Base-by-base conservation (phyloP, 2,888 invertebrate species). In the Hartigia nigra region DNA sequence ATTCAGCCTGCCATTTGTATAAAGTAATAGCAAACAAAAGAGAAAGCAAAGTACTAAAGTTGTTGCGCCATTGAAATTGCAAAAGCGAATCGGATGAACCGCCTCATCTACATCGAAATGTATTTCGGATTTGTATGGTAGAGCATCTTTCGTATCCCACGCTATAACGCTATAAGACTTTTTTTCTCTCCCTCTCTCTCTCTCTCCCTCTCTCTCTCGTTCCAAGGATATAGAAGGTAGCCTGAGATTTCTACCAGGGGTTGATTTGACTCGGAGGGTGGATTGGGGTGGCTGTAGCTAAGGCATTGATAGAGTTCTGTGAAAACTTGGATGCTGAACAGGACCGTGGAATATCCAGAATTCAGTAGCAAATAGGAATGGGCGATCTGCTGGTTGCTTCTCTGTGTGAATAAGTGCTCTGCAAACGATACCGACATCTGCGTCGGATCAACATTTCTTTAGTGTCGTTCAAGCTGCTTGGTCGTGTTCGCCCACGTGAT, bases 81-180 rank as follows among this genome's bases (percentile, higher is more conserved):
- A 75, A 78, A 75, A 75, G 76, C 72, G 72, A 78, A 70, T 78
- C 75, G 55, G 78, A 76, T 75, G 78, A 72, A 76, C 75, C 70
- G 75, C 55, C 55, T 79, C 79, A 79, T 79, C 76, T 79, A 74
- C 79, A 79, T 79, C 79, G 79, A 79, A 79, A 79, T 79, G 79
- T 76, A 74, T 79, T 79, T 79, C 79, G 76, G 69, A 79, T 79
- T 69, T 55, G 55, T 55, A 55, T 55, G 23, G 23, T 23, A 23
- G 23, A 55, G 55, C 23, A 9, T 55, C 55, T 55, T 55, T 55
- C 55, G 55, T 23, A 55, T 55, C 55, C 23, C 23, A 55, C 9
- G 23, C 23, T 55, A 2, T 23, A 9, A 9, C 55, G 55, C 5
- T 55, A 23, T 23, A 55, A 55, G 55, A 55, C 9, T 55, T 55